Evolutionary conservation across 2,888 invertebrate genomes (phyloP), one percentile per base, ranked within the genome.

Genomic region (Achlya flavicornis): DNA sequence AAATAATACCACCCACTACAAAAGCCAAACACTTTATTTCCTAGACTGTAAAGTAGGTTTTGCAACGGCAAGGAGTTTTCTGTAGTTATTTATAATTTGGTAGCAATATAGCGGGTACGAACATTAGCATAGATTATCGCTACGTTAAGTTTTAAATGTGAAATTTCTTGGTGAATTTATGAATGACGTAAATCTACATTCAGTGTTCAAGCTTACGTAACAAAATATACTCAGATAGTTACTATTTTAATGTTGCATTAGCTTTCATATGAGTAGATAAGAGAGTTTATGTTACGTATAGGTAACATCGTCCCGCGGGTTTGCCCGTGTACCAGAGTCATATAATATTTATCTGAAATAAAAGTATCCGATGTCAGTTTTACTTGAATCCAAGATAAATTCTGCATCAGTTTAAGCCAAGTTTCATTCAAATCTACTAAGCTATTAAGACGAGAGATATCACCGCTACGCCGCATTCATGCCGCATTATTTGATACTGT

Each of bases 71-170:
- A 19, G 10, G 53, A 19, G 19, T 19, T 53, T 53, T 4, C 53
- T 3, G 19, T 10, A 19, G 53, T 4, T 53, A 8, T 19, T 10
- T 53, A 1, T 53, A 19, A 53, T 53, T 14, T 19, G 53, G 53
- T 8, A 53, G 53, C 19, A 19, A 19, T 53, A 53, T 19, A 53
- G 19, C 53, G 53, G 53, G 16, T 53, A 4, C 48, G 16, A 60
- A 3, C 64, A 69, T 76, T 75, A 67, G 58, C 68, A 76, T 75
- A 74, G 61, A 66, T 69, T 64, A 67, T 53, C 64, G 61, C 35
- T 38, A n/a, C 35, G 19, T 65, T 66, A 60, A 57, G 64, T 65
- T 66, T 63, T 57, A 58, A 43, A 61, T 63, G 64, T 60, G 64
- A 64, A 59, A 65, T 61, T 63, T 64, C 66, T 65, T 58, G 59